These are phyloP conservation scores for Melikaiella ostensackeni DNA, from an alignment of 2,888 invertebrate species.

Conservation along the genomic window DNA sequence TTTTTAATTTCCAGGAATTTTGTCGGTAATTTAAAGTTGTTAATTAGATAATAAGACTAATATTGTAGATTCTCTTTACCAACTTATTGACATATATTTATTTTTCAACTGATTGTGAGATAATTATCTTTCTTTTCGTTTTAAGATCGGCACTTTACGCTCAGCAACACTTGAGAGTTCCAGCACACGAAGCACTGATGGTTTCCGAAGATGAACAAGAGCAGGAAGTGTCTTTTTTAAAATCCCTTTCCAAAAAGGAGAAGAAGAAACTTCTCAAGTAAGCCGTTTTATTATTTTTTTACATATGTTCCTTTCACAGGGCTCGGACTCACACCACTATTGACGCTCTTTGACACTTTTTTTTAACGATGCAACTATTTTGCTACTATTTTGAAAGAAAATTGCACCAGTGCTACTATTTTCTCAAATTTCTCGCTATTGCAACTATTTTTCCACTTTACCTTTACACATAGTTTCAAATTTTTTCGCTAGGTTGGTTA, in stretches of 20 bases:
- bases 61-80: neutral
- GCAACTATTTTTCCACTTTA: too few relatives aligned
- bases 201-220: constrained; percentile 77
- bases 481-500: too few relatives aligned
- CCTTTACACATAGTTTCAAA: too few relatives aligned
- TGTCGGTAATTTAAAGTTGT: too few relatives aligned
- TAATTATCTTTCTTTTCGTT: constrained; percentile 32
- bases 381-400: too few relatives aligned
- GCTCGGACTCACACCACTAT: too few relatives aligned
- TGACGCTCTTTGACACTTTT: too few relatives aligned
- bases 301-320: neutral
- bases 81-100: neutral
- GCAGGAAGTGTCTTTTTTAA: constrained; percentile 89
- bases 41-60: too few relatives aligned
- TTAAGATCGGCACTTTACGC: constrained; percentile 71
- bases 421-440: too few relatives aligned
- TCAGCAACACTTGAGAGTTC: constrained; percentile 82
- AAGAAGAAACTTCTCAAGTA: constrained; percentile 94
- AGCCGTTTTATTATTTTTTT: constrained; percentile 59
- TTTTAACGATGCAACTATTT: too few relatives aligned
- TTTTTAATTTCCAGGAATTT: too few relatives aligned
- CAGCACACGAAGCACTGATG: constrained; percentile 78
- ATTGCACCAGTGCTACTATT: too few relatives aligned
- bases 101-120: neutral
- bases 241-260: constrained; percentile 90